These are phyloP conservation scores for Lutjanus erythropterus DNA, from an alignment of 2,113 vertebrate genomes.

Conservation along the genomic window DNA sequence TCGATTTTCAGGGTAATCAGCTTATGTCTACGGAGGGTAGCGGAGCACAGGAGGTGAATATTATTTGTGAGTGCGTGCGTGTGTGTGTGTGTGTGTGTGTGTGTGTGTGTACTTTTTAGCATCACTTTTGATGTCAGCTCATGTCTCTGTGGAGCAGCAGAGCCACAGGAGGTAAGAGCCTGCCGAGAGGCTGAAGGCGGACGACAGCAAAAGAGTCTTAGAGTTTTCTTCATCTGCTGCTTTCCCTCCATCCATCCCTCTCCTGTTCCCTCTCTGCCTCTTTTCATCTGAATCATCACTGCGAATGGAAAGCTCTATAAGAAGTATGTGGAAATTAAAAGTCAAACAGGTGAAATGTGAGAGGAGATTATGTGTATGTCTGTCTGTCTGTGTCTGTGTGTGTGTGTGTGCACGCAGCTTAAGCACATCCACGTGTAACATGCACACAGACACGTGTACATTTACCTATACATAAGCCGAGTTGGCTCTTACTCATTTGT, in stretches of 20 bases:
- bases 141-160: slow-evolving; percentile 64
- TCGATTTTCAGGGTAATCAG: slow-evolving; percentile 70
- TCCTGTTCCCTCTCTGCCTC: slow-evolving; percentile 3
- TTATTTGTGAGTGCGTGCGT: slow-evolving; percentile 20
- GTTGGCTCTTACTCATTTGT: slow-evolving; percentile 45
- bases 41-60: slow-evolving; percentile 55
- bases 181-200: slow-evolving; percentile 65
- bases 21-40: slow-evolving; percentile 56
- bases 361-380: background rate
- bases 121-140: slow-evolving; percentile 70
- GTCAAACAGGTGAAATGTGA: slow-evolving; percentile 51
- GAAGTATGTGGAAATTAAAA: slow-evolving; percentile 46
- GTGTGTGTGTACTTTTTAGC: slow-evolving; percentile 45
- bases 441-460: background rate
- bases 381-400: background rate
- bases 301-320: slow-evolving; percentile 9
- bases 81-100: slow-evolving; percentile 7
- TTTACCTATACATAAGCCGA: slow-evolving; percentile 30
- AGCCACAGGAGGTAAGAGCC: slow-evolving; percentile 63
- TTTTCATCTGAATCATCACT: slow-evolving; percentile 52
- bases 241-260: slow-evolving; percentile 24
- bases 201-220: slow-evolving; percentile 48
- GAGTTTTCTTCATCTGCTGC: slow-evolving; percentile 49
- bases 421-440: background rate
- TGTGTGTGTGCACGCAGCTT: background rate